Percentiles rank a stretch among this genome's conserved stretches.
phyloP scores from a whole-genome alignment of 2,888 invertebrate species.

The Norana najaformis region DNA sequence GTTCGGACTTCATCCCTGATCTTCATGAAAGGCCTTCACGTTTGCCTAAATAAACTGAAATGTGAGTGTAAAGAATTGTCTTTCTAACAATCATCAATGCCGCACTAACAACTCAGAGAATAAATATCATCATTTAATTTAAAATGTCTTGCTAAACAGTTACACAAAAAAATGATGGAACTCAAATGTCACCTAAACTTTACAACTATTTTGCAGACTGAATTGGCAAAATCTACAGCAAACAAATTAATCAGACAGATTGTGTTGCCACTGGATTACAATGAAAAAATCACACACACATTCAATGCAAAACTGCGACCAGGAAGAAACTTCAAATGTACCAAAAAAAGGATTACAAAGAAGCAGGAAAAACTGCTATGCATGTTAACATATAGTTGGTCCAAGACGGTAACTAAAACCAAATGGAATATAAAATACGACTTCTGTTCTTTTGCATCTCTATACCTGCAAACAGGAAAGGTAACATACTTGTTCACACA shows the following conservation, averaged over 20 bases:
- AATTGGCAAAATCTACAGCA: not conserved
- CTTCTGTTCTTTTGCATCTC: not conserved
- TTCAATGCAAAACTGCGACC: not conserved
- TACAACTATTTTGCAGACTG: too few species aligned
- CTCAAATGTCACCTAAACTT: not conserved
- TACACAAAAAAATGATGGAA: not conserved
- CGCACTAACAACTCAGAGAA: not conserved
- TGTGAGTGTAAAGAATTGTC: not conserved
- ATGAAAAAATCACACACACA: not conserved
- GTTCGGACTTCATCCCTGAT: not conserved
- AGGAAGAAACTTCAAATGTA: not conserved
- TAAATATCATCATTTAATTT: not conserved
- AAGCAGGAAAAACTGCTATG: not conserved
- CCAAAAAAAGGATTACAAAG: not conserved
- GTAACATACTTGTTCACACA: too few species aligned
- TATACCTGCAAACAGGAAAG: too few species aligned
- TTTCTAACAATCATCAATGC: not conserved
- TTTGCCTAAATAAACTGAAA: conserved; percentile 13
- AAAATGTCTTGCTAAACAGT: not conserved
- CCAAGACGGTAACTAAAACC: too few species aligned
- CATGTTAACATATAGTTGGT: not conserved
- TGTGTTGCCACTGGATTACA: not conserved
- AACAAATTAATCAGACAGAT: not conserved
- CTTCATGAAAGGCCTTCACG: not conserved
- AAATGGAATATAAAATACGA: not conserved